These are phyloP conservation scores for Ptychodera flava DNA, from an alignment of 35 echinoderm and acorn worm genomes.

Conservation along the genomic window DNA sequence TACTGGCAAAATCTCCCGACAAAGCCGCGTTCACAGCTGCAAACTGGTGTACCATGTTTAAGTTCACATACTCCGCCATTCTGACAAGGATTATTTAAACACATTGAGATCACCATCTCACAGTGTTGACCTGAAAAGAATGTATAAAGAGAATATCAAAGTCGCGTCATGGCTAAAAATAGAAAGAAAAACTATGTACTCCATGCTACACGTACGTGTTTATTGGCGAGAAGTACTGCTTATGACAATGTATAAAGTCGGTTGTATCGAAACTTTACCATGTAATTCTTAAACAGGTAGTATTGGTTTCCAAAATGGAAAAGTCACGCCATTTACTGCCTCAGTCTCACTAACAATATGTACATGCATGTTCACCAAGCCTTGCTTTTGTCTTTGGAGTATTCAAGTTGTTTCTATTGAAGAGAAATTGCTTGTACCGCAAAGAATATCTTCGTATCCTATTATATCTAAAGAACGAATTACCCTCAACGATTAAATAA, in stretches of 20 bases:
- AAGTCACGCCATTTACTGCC: no score
- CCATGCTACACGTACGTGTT: not conserved
- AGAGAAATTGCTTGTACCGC: not conserved
- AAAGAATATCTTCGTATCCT: not conserved
- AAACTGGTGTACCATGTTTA: not conserved
- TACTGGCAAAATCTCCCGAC: slow-evolving; percentile 41
- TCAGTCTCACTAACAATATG: no score
- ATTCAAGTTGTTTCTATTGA: no score
- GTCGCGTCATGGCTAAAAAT: not conserved
- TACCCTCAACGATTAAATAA: no score
- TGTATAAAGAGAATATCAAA: not conserved
- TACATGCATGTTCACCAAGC: no score
- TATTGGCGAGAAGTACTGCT: not conserved
- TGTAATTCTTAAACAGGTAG: no score
- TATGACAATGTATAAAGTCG: not conserved
- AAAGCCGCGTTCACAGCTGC: slow-evolving; percentile 24
- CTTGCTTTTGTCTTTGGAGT: no score
- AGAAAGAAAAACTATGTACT: not conserved
- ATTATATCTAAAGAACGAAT: not conserved
- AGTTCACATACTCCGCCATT: slow-evolving; percentile 16
- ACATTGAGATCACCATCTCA: not conserved
- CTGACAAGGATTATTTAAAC: not conserved
- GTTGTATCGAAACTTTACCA: no score
- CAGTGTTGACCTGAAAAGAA: not conserved
- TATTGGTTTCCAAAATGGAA: no score